Conservation (phyloP, 2,888 invertebrate genomes). For the Lithosia quadra region DNA sequence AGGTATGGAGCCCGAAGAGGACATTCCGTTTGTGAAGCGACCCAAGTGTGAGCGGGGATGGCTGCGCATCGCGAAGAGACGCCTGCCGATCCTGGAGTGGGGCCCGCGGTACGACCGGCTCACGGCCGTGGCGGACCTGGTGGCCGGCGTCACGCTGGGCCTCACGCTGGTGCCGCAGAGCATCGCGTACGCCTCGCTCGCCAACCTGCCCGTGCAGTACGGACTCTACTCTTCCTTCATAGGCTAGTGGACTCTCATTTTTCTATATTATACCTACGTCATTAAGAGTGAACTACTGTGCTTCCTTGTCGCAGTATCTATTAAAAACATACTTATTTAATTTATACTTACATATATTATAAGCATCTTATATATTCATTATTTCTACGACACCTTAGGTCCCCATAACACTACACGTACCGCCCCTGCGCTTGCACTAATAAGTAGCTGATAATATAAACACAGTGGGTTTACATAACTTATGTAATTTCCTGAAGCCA, state of each 20-base stretch:
- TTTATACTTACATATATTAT: too few species aligned
- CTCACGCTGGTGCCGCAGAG: constrained; percentile 97
- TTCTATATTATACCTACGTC: not conserved
- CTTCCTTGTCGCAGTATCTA: not conserved
- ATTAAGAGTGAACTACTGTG: not conserved
- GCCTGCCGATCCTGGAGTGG: constrained; percentile 89
- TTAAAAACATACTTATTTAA: not conserved
- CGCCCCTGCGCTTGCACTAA: not conserved
- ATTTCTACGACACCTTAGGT: too few species aligned
- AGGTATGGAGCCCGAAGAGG: constrained; percentile 57
- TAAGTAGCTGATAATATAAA: not conserved
- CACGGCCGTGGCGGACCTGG: constrained; percentile 91
- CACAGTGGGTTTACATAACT: not conserved
- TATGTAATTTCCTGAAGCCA: not conserved
- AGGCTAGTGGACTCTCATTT: constrained; percentile 79
- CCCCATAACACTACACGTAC: not conserved
- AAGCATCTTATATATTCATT: too few species aligned
- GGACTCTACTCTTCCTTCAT: constrained; percentile 97
- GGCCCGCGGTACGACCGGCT: constrained; percentile 89
- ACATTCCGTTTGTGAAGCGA: constrained; percentile 43
- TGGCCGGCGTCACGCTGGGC: constrained; percentile 96
- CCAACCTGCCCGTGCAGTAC: constrained; percentile 94
- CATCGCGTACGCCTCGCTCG: constrained; percentile 95
- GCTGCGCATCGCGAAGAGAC: constrained; percentile 52
- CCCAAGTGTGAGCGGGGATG: constrained; percentile 44